Percentiles rank a stretch among this genome's conserved stretches.
phyloP scores from a whole-genome alignment of 2,888 invertebrate genomes.

The Branchellion lobata region DNA sequence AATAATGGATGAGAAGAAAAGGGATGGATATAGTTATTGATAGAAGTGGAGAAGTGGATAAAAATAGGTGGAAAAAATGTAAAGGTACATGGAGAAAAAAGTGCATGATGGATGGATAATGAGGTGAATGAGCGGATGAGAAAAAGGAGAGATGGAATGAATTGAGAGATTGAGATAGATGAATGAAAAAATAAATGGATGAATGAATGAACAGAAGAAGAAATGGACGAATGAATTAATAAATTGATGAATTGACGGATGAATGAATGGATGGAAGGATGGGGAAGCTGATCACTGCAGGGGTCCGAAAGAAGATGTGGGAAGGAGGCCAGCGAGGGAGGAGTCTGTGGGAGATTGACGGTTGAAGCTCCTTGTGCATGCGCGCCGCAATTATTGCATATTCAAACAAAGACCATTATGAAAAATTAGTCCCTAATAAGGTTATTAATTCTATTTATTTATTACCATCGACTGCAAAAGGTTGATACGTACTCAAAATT shows the following conservation, averaged over 20 bases:
- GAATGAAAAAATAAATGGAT: constrained; percentile 3
- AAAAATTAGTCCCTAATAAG: too few species aligned
- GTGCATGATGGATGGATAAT: background rate
- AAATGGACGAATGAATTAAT: background rate
- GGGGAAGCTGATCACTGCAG: background rate
- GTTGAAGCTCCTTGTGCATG: too few species aligned
- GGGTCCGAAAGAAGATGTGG: constrained; percentile 1
- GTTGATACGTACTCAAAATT: too few species aligned
- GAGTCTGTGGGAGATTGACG: background rate
- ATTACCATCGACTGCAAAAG: too few species aligned
- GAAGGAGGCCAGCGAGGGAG: constrained; percentile 33
- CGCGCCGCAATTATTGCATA: too few species aligned
- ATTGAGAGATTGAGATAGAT: background rate
- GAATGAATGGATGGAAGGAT: background rate
- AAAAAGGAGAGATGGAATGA: background rate
- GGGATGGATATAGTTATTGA: background rate
- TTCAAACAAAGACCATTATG: too few species aligned
- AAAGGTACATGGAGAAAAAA: too few species aligned
- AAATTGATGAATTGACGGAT: background rate
- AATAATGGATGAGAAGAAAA: background rate
- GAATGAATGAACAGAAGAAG: background rate
- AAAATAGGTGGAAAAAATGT: too few species aligned
- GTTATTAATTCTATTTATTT: too few species aligned
- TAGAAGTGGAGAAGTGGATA: background rate
- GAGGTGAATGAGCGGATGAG: background rate